Percentiles rank a stretch among this genome's conserved stretches.
These are phyloP conservation scores for Psilanteris sp. DNA, from an alignment of 1,140 invertebrate genomes.

Conservation along the genomic window DNA sequence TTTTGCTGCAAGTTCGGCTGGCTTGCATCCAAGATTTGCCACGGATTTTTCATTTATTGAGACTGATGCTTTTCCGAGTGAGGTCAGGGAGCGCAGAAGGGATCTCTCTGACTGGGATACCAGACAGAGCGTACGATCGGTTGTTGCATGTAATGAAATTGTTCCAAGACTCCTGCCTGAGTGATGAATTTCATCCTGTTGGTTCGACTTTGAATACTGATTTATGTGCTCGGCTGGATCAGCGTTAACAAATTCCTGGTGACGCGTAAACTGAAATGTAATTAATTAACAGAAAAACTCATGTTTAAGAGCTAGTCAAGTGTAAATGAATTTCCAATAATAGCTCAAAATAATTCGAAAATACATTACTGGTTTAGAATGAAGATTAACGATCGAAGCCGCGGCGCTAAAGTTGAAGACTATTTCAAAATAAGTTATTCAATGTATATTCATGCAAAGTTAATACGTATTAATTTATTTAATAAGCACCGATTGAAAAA, in stretches of 20 bases:
- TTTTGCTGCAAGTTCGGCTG: constrained; percentile 30
- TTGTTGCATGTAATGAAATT: constrained; percentile 60
- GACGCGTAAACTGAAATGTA: constrained; percentile 35
- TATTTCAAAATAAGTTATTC: too few relatives aligned
- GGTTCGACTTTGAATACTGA: constrained; percentile 44
- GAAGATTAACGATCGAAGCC: constrained; percentile 1
- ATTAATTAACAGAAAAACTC: constrained; percentile 45
- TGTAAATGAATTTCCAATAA: constrained; percentile 41
- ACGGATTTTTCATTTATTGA: constrained; percentile 61
- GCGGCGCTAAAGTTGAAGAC: too few relatives aligned
- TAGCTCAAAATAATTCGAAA: neutral
- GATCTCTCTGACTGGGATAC: neutral
- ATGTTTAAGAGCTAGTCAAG: constrained; percentile 18
- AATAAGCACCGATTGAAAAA: too few relatives aligned
- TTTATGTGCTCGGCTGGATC: constrained; percentile 31
- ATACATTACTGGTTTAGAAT: neutral
- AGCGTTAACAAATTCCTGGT: constrained; percentile 23
- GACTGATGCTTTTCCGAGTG: constrained; percentile 44
- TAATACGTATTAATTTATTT: too few relatives aligned
- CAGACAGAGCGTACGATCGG: constrained; percentile 22
- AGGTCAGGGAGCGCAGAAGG: constrained; percentile 8
- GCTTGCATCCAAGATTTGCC: constrained; percentile 50
- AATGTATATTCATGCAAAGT: too few relatives aligned
- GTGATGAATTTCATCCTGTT: constrained; percentile 37
- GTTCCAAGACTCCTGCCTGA: constrained; percentile 45